These are phyloP conservation scores for Hypotaenidia okinawae DNA, from an alignment of 2,797 vertebrate genomes.

Conservation along the genomic window DNA sequence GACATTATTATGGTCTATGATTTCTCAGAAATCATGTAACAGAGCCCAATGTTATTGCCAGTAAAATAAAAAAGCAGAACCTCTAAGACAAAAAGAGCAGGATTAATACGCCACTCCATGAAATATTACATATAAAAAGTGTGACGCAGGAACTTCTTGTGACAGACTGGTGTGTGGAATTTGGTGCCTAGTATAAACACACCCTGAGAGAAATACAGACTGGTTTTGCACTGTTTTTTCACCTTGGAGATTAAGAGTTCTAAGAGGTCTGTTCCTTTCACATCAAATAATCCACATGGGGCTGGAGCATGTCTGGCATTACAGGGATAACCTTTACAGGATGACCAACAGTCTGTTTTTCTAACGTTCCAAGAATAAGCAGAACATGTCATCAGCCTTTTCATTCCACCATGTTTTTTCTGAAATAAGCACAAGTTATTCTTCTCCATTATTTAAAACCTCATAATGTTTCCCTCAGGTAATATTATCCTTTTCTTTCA, in stretches of 20 bases:
- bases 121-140: neutral
- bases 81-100: neutral
- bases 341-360: neutral
- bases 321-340: neutral
- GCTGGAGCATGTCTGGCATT: neutral
- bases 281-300: neutral
- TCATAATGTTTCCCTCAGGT: neutral
- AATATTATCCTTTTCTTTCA: neutral
- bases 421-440: neutral
- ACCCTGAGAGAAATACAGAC: neutral
- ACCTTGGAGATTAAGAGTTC: neutral
- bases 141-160: neutral
- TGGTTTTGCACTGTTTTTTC: neutral
- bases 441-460: neutral
- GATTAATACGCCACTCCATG: neutral
- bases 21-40: neutral
- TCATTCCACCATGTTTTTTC: neutral
- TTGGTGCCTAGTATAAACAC: neutral
- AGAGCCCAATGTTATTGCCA: neutral
- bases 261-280: neutral
- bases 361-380: neutral
- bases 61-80: slow-evolving; percentile 13
- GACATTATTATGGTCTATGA: neutral
- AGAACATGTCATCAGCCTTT: neutral
- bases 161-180: neutral